Evolutionary conservation across 2,113 vertebrate species (phyloP), one percentile per base, ranked within the genome.

Genomic region (Tupaia tana): DNA sequence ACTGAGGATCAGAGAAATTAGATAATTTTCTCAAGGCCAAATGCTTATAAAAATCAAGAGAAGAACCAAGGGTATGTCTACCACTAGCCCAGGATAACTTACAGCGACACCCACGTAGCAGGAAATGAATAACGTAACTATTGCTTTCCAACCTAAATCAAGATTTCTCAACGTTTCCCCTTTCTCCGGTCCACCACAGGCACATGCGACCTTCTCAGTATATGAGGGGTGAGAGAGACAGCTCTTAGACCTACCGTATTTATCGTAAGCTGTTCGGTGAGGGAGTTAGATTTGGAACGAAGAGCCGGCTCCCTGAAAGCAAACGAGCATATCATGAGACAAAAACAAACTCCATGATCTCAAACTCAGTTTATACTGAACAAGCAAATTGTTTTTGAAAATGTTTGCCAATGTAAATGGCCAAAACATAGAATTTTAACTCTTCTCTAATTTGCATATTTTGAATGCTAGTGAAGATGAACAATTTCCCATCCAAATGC

Each of bases 201-300:
- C 29, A 71, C 22, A 71, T 4, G 8, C 81, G 89, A 82, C n/a
- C 25, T 31, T 78, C 22, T 64, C 22, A 77, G 52, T 12, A 82
- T 52, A 73, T 7, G 34, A 5, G 20, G 20, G 31, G 18, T 11
- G 4, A 82, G 22, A 64, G 15, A 92, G 13, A 86, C 7, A 95
- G 19, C 13, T 83, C 31, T 54, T 25, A 80, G 75, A 97, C 97
- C 97, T 89, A 97, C 97, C 52, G 96, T 64, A 86, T 99, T 99
- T 98, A 99, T 98, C n/a, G 98, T 96, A 25, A 99, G 97, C 96
- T 99, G 99, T 80, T 99, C 99, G 89, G 98, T 99, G 89, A 99
- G 98, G 6, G 99, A 99, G 98, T 99, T 99, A 0, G 99, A 99
- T 98, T 99, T 99, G 83, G 98, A 96, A 56, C 99, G 98, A 29